These are phyloP conservation scores for Centroberyx gerrardi DNA, from an alignment of 2,797 vertebrate genomes.

Conservation along the genomic window DNA sequence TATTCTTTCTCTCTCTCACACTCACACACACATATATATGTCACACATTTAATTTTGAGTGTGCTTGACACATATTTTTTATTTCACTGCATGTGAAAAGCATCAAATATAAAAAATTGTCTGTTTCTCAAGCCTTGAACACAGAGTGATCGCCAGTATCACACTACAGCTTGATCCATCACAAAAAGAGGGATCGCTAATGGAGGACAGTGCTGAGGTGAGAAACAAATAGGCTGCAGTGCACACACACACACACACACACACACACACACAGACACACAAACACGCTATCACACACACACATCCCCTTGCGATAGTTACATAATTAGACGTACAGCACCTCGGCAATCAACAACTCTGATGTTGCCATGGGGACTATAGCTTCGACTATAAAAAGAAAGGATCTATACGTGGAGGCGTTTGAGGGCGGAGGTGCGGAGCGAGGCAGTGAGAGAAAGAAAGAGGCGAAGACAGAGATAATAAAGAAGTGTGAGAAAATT, in stretches of 20 bases:
- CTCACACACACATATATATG: not conserved
- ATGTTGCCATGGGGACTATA: slow-evolving; percentile 83
- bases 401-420: slow-evolving; percentile 81
- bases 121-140: slow-evolving; percentile 33
- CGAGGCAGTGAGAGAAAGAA: slow-evolving; percentile 68
- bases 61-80: slow-evolving; percentile 25
- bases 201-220: slow-evolving; percentile 30
- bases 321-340: slow-evolving; percentile 81
- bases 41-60: slow-evolving; percentile 37
- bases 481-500: slow-evolving; percentile 80
- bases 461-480: slow-evolving; percentile 68
- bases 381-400: slow-evolving; percentile 83
- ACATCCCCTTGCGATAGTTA: slow-evolving; percentile 66
- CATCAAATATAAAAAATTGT: slow-evolving; percentile 22
- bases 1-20: slow-evolving; percentile 1
- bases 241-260: slow-evolving; percentile 17
- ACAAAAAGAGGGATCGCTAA: slow-evolving; percentile 39
- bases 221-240: slow-evolving; percentile 52
- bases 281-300: not conserved
- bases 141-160: slow-evolving; percentile 48
- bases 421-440: slow-evolving; percentile 78
- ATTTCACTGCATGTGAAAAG: slow-evolving; percentile 42
- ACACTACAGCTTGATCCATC: slow-evolving; percentile 56
- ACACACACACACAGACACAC: slow-evolving; percentile 24
- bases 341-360: slow-evolving; percentile 84